A percentile compares a stretch with the other conserved stretches of the same genome.
Conservation (phyloP, 2,113 vertebrate genomes). For the Hyperopisus bebe region DNA sequence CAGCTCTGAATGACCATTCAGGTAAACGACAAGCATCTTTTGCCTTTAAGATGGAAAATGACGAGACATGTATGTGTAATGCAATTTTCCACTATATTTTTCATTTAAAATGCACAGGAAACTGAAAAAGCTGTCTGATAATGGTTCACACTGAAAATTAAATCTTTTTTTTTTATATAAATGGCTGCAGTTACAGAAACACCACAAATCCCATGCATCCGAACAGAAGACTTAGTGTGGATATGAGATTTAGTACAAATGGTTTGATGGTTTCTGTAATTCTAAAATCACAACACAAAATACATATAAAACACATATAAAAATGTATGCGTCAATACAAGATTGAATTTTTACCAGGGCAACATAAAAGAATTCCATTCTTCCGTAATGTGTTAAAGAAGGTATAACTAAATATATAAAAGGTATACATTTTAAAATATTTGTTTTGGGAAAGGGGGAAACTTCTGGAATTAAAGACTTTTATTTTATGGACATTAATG, state of each 20-base stretch:
- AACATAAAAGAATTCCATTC: not conserved
- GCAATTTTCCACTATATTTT: not conserved
- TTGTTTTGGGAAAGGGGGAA: not conserved
- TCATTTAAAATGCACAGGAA: constrained; percentile 1
- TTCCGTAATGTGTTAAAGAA: not conserved
- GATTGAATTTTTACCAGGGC: not conserved
- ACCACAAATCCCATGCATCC: not conserved
- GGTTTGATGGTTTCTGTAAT: not conserved
- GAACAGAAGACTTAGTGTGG: not conserved
- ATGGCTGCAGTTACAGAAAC: not conserved
- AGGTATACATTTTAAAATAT: constrained; percentile 14
- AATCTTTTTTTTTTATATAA: not conserved
- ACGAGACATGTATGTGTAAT: not conserved
- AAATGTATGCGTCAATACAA: not conserved
- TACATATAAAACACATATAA: not conserved
- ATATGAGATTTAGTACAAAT: not conserved
- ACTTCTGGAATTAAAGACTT: not conserved
- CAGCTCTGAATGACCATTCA: not conserved
- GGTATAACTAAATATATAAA: not conserved
- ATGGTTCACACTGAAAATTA: not conserved
- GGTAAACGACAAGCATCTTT: not conserved
- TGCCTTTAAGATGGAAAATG: not conserved
- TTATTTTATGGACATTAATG: not conserved
- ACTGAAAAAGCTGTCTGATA: constrained; percentile 10
- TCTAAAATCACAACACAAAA: not conserved